These are phyloP conservation scores for Eidolon helvum DNA, from an alignment of 2,113 vertebrate species.

Conservation along the genomic window DNA sequence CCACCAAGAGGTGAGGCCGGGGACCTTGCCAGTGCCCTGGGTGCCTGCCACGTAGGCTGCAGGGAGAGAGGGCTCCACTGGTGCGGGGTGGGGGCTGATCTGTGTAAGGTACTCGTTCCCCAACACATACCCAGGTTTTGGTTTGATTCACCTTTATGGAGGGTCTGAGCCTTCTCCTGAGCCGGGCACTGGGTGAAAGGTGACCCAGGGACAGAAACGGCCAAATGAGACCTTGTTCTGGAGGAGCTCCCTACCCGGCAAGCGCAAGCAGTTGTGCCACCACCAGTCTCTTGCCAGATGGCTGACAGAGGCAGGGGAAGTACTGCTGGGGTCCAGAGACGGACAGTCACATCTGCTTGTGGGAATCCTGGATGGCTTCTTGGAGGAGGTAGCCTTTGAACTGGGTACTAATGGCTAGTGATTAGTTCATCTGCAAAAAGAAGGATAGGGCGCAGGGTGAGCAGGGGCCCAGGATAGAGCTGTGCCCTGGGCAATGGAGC, in stretches of 20 bases:
- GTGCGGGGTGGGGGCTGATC: neutral
- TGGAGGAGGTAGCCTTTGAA: neutral
- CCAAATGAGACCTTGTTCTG: neutral
- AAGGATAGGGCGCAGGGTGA: neutral
- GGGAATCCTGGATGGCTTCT: neutral
- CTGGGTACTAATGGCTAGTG: neutral
- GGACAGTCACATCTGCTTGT: neutral
- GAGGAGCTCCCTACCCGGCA: neutral
- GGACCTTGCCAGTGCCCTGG: neutral
- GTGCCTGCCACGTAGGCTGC: fast-evolving
- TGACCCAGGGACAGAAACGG: neutral
- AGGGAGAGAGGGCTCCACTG: neutral
- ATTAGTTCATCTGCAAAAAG: neutral
- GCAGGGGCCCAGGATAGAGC: neutral
- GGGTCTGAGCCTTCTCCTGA: neutral
- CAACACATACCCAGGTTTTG: neutral
- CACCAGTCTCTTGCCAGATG: neutral
- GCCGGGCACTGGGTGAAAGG: neutral
- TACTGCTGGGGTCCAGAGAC: neutral
- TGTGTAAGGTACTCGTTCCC: neutral
- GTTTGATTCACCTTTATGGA: neutral
- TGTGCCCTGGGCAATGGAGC: neutral
- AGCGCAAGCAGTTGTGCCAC: neutral
- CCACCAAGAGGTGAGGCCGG: conserved; percentile 89
- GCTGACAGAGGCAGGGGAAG: neutral